These are phyloP conservation scores for Mesoligia furuncula DNA, from an alignment of 2,888 invertebrate species.

Conservation along the genomic window DNA sequence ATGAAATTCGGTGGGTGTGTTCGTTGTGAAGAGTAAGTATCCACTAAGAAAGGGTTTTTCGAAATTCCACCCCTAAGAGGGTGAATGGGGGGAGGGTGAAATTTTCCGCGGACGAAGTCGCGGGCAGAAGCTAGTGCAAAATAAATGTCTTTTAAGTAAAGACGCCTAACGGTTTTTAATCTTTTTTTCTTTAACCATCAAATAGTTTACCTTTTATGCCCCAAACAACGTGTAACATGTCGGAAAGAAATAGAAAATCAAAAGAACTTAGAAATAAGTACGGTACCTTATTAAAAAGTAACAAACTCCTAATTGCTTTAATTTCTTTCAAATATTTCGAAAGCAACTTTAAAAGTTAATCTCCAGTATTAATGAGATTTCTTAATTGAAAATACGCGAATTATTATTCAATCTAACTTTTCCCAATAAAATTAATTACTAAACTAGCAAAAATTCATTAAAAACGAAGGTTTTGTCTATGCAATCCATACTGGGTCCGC, in stretches of 20 bases:
- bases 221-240: background rate
- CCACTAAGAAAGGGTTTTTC: too few relatives aligned
- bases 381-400: slow-evolving; percentile 24
- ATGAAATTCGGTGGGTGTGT: too few relatives aligned
- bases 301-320: background rate
- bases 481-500: background rate
- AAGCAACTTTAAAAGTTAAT: background rate
- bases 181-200: too few relatives aligned
- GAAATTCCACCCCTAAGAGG: too few relatives aligned
- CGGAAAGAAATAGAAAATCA: background rate
- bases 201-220: too few relatives aligned
- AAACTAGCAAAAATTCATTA: background rate
- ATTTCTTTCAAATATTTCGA: slow-evolving; percentile 17
- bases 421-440: slow-evolving; percentile 4
- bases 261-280: background rate
- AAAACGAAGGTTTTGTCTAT: background rate
- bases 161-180: too few relatives aligned
- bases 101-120: too few relatives aligned
- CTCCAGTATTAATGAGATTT: slow-evolving; percentile 30
- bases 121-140: too few relatives aligned
- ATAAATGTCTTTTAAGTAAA: too few relatives aligned
- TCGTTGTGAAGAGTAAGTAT: too few relatives aligned
- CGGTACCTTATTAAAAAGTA: background rate
- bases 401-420: slow-evolving; percentile 31
- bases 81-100: too few relatives aligned